Base-by-base conservation (phyloP, 2,113 vertebrate species). In the Sardina pilchardus region DNA sequence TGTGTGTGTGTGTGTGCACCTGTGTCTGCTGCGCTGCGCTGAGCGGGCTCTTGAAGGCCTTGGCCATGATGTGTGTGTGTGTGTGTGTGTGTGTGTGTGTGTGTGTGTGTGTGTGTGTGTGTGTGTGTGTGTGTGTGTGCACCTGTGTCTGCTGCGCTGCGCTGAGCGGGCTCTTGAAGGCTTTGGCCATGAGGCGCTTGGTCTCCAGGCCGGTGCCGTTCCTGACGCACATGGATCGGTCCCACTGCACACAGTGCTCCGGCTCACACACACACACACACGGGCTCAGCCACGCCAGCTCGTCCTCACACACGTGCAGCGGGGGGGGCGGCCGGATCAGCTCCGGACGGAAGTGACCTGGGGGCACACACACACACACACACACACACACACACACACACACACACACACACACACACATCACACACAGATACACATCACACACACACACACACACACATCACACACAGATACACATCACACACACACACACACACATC, bases 101-200 rank as follows among this genome's bases (percentile, higher is more conserved):
- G 16, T 21, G 16, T 56, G 50, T 21, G 50, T 56, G 50, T 21
- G 50, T 56, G 50, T 21, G 50, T 56, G 50, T 21, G 50, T 56
- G 50, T 21, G 50, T 56, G 8, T 14, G 63, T 17, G 30, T 36
- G 30, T 78, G 71, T 36, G 71, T 78, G 75, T 50, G 47, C 82
- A 97, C 98, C 96, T 99, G 98, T 4, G 96, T 96, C 91, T 99
- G 98, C 83, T 99, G 98, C 80, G 96, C 96, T 45, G 98, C 97
- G 2, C 97, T 98, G 84, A 99, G 93, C 0, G 98, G 97, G 88
- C 98, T 99, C 95, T 99, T 99, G 93, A 99, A 99, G 90, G 98
- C 98, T 92, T 99, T 99, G 87, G 97, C 95, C 98, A 99, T 99
- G 91, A 99, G 96, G 85, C 98, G 96, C 88, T 99, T 99, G 93